These are phyloP conservation scores for Microcebus jonahi DNA, from an alignment of 2,113 vertebrate species.

Conservation along the genomic window DNA sequence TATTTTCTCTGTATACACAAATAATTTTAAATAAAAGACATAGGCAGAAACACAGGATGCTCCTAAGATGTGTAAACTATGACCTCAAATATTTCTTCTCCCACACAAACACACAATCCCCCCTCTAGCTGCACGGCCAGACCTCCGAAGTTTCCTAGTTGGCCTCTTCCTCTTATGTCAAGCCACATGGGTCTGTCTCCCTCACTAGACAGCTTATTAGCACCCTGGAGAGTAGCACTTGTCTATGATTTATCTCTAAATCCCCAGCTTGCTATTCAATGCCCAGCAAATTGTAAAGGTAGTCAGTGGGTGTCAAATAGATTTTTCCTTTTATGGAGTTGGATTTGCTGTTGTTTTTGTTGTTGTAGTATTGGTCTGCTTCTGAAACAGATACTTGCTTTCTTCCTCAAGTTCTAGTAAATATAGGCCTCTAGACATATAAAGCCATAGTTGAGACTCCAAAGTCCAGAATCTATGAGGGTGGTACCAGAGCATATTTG, in stretches of 20 bases:
- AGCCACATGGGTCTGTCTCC: not conserved
- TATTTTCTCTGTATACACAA: not conserved
- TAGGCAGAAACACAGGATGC: not conserved
- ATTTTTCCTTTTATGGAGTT: constrained; percentile 33
- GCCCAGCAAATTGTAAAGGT: not conserved
- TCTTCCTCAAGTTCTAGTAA: not conserved
- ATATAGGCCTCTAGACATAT: not conserved
- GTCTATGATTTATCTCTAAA: constrained; percentile 26
- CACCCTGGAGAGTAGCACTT: not conserved
- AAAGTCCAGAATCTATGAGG: not conserved
- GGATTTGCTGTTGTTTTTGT: constrained; percentile 1
- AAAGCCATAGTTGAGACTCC: not conserved
- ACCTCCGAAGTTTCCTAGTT: not conserved
- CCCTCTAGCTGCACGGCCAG: not conserved
- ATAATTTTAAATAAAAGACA: constrained; percentile 36
- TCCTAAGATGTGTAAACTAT: not conserved
- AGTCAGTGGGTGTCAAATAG: not conserved
- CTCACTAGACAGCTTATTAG: not conserved
- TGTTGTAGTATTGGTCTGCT: constrained; percentile 17
- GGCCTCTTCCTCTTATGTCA: not conserved
- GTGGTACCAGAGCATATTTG: not conserved
- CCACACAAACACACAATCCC: not conserved
- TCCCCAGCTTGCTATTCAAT: not conserved
- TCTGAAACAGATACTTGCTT: constrained; percentile 47
- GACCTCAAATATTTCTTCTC: not conserved